Evolutionary conservation across 2,113 vertebrate species (phyloP), one percentile per base, ranked within the genome.

Genomic region (Lontra canadensis): DNA sequence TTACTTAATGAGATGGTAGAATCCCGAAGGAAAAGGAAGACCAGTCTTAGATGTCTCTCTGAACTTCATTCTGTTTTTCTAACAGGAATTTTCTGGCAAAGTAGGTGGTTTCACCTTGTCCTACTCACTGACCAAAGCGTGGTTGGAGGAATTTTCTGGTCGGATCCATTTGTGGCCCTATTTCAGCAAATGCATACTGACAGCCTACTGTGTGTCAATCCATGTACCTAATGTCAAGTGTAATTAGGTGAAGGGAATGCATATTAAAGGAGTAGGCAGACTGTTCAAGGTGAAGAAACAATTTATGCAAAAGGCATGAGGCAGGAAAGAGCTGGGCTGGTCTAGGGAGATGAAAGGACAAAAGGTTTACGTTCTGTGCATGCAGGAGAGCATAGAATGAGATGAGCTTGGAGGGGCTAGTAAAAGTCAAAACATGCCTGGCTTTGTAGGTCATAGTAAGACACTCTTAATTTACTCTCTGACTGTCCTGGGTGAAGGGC

Each of bases 241-340:
- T n/a, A 79, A 91, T 74, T 88, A 95, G 65, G 23, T 15, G 6
- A 95, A 31, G 61, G 52, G 9, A 89, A 93, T 36, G 61, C 63
- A 65, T 63, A 63, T 80, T 52, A 76, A 90, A 83, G 20, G 20
- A 79, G 34, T 18, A 65, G 67, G 69, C 57, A 69, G 55, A 95
- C 42, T 42, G 18, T 88, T 94, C 85, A 96, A 94, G 65, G 67
- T 78, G 95, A 84, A 52, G 44, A 49, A 94, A 96, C 39, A 67
- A 39, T 92, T 92, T 88, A 95, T 88, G 76, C 96, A 97, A 95
- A 92, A 97, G 49, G 52, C 57, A 42, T 59, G 57, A 93, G 49
- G 49, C 0, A 21, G 74, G 76, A 88, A 94, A 94, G 76, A 95
- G 12, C 20, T 55, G 59, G 81, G 84, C 55, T 96, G 57, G 61